A percentile compares a stretch with the other conserved stretches of the same genome.
These are phyloP conservation scores for Cenopis cana DNA, from an alignment of 2,888 invertebrate genomes.

Conservation along the genomic window DNA sequence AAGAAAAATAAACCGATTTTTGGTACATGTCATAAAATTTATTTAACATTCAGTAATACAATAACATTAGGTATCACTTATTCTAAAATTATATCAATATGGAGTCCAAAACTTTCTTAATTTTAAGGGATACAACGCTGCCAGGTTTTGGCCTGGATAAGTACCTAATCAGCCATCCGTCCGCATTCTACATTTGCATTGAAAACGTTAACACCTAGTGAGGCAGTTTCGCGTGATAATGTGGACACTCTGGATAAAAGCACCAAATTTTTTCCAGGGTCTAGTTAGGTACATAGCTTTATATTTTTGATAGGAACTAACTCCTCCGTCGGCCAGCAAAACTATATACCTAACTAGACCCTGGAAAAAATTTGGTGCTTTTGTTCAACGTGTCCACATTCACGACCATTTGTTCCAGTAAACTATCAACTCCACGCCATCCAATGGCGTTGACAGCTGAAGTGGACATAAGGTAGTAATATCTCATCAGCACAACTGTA, in stretches of 20 bases:
- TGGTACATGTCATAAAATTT: neutral
- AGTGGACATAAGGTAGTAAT: neutral
- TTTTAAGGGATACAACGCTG: neutral
- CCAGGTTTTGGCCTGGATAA: neutral
- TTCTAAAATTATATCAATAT: neutral
- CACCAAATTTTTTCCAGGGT: too few relatives aligned
- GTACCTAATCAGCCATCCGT: too few relatives aligned
- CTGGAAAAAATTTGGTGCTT: too few relatives aligned
- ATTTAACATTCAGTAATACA: neutral
- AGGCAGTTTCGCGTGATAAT: too few relatives aligned
- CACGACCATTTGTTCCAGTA: too few relatives aligned
- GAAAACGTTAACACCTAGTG: neutral
- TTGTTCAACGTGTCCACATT: too few relatives aligned
- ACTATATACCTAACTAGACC: too few relatives aligned
- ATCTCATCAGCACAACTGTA: neutral
- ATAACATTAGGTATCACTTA: neutral
- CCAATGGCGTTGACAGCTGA: constrained; percentile 3
- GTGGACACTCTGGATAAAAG: too few relatives aligned
- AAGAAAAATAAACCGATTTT: neutral
- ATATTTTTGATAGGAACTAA: too few relatives aligned
- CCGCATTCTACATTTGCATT: neutral
- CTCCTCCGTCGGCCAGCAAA: too few relatives aligned
- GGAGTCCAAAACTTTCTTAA: neutral
- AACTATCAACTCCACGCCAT: neutral
- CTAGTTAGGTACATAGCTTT: too few relatives aligned